Evolutionary conservation across 92 coral and sea anemone species (phyloP).

Genomic region (Pocillopora grandis): DNA sequence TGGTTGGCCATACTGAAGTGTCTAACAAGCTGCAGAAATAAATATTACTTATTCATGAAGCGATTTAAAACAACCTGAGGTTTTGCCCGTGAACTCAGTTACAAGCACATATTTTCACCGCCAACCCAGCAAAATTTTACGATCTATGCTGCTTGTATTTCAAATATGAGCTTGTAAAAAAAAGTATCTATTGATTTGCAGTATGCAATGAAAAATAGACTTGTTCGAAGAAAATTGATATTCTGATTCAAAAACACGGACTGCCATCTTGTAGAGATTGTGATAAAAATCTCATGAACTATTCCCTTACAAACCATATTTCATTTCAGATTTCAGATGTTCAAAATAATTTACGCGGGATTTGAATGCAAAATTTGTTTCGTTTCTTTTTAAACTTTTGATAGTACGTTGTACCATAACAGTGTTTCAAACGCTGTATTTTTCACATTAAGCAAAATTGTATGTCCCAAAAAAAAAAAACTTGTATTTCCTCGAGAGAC

Average conservation of each 20-base stretch:
- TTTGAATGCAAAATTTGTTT: neutral
- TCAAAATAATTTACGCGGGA: neutral
- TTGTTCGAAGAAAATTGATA: neutral
- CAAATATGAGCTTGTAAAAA: no score
- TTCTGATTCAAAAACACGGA: neutral
- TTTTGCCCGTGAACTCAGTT: neutral
- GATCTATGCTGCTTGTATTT: neutral
- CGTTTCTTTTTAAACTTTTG: neutral
- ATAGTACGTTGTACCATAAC: neutral
- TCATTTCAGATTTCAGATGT: neutral
- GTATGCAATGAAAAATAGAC: neutral
- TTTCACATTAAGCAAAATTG: neutral
- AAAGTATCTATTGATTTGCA: neutral
- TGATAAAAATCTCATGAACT: conserved; percentile 3
- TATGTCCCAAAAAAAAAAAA: conserved; percentile 1
- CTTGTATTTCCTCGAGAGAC: neutral
- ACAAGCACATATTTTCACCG: neutral
- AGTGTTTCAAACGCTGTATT: neutral
- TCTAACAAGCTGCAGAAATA: conserved; percentile 5
- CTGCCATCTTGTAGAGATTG: neutral
- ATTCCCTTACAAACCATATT: neutral
- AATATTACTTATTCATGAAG: conserved; percentile 26
- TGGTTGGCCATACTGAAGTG: neutral
- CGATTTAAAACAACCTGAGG: conserved; percentile 5
- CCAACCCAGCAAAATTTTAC: neutral